Conservation (phyloP, 2,113 vertebrate species). For the Crotalus helleri region DNA sequence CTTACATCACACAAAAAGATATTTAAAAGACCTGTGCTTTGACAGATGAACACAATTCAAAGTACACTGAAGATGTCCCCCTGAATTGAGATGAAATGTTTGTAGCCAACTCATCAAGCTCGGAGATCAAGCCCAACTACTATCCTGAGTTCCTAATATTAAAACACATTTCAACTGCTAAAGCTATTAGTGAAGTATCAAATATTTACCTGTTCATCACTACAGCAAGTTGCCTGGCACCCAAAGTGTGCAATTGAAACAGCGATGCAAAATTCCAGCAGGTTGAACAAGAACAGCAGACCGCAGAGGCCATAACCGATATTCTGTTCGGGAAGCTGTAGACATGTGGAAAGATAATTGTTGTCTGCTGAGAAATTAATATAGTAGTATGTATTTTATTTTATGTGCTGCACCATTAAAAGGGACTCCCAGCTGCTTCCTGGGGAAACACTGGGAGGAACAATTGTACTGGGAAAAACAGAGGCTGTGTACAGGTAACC, state of each 20-base stretch:
- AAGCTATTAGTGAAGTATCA: not conserved
- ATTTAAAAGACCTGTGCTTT: too few species aligned
- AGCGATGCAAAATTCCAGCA: not conserved
- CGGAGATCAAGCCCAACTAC: too few species aligned
- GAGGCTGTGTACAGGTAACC: too few species aligned
- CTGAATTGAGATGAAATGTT: too few species aligned
- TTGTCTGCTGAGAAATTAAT: not conserved
- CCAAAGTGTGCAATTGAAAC: not conserved
- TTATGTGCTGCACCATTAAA: not conserved
- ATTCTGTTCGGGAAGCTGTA: not conserved
- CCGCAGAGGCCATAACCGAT: not conserved
- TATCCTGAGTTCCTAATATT: too few species aligned
- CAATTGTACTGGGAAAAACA: too few species aligned
- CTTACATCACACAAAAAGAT: too few species aligned
- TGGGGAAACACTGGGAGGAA: not conserved
- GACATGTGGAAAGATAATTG: not conserved
- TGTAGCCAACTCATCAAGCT: too few species aligned
- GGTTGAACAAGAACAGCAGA: not conserved
- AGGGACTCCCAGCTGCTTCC: not conserved
- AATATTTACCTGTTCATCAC: not conserved
- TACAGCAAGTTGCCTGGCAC: not conserved
- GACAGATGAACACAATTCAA: too few species aligned
- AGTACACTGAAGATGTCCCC: too few species aligned
- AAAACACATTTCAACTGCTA: not conserved
- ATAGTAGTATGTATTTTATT: too few species aligned